A percentile compares a stretch with the other conserved stretches of the same genome.
Evolutionary conservation across 2,888 invertebrate genomes (phyloP).

Genomic region (Cinara cedri): DNA sequence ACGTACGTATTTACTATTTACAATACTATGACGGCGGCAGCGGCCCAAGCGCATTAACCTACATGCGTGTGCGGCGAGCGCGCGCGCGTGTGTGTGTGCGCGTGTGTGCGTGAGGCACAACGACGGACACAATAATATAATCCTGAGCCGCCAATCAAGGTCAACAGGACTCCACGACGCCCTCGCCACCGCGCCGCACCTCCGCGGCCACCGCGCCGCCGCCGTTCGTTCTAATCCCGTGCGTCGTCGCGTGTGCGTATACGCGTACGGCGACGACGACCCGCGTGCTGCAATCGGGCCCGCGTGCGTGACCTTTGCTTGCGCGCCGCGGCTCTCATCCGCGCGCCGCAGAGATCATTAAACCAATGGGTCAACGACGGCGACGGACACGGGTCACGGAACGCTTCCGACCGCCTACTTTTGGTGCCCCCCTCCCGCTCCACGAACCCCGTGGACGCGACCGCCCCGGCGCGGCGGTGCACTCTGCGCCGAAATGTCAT

Average conservation of each 20-base stretch:
- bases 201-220: neutral
- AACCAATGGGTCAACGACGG: conserved; percentile 37
- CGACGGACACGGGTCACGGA: neutral
- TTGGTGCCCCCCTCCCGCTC: neutral
- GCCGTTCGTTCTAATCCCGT: neutral
- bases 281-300: too few relatives aligned
- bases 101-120: neutral
- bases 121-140: conserved; percentile 42
- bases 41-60: conserved; percentile 39
- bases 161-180: conserved; percentile 47
- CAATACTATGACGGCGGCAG: conserved; percentile 2
- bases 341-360: conserved; percentile 6
- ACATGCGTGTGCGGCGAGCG: conserved; percentile 18
- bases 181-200: conserved; percentile 32
- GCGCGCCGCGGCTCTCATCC: neutral
- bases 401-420: conserved; percentile 7
- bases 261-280: conserved; percentile 12
- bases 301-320: conserved; percentile 25
- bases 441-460: neutral
- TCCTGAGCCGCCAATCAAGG: conserved; percentile 53
- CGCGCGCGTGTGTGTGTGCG: neutral
- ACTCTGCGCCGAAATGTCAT: too few relatives aligned
- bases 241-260: neutral
- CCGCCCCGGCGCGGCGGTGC: too few relatives aligned
- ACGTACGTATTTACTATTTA: conserved; percentile 3